Evolutionary conservation across 2,797 vertebrate genomes (phyloP), one percentile per base, ranked within the genome.

Genomic region (Gallirallus australis): DNA sequence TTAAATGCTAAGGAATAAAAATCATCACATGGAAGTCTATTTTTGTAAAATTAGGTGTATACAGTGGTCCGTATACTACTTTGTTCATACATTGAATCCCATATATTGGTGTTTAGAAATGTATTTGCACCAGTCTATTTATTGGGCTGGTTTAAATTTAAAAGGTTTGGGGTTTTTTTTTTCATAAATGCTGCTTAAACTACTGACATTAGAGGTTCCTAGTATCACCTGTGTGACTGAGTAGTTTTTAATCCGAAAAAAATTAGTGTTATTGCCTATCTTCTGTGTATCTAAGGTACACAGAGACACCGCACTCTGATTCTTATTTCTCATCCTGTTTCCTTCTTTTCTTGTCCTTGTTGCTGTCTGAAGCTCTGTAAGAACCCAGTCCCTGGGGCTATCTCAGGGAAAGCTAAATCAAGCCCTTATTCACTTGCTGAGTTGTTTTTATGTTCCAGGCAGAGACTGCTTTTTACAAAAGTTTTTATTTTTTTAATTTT

Each of bases 31-130:
- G 8, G 68, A 91, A 96, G 31, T 14, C 72, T 89, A 64, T 72
- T 90, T 93, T 81, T 83, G n/a, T 73, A 45, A 79, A 56, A 79
- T 80, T 93, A 63, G 70, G 78, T 84, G 90, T 79, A 89, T 91
- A 82, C 76, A 82, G 59, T 89, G 77, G 95, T 70, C 89, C 97
- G 86, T 66, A 81, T 68, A 86, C n/a, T 83, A 63, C 61, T 92
- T 89, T 83, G 50, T 73, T 93, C 52, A 47, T 30, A 33, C 16
- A 72, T 7, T 39, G 12, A 66, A 45, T 73, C 16, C 63, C 33
- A 54, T 59, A 24, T 72, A 57, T 57, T 57, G 68, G 15, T 53
- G 33, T 76, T 90, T 66, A 88, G 59, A 37, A 73, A 66, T 28
- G 21, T 72, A 66, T 75, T 79, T 91, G 16, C 35, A 76, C 37